Evolutionary conservation across 2,113 vertebrate species (phyloP).

Genomic region (Gymnobelideus leadbeateri): DNA sequence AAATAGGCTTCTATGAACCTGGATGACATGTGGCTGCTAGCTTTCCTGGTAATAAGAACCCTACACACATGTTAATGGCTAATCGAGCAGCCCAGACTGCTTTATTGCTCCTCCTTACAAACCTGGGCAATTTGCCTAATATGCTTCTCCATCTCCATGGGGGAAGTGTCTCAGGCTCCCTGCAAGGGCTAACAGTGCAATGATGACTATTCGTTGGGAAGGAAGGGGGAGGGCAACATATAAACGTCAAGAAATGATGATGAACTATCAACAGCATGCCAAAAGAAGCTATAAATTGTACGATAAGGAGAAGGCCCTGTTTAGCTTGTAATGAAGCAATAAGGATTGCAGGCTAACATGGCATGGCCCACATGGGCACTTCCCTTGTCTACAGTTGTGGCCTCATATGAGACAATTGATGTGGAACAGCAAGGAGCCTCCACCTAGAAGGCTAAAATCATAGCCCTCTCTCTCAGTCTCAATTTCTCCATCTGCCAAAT

Average conservation of each 20-base stretch:
- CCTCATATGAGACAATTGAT: neutral
- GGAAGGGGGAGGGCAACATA: neutral
- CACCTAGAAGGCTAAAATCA: neutral
- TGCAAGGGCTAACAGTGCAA: neutral
- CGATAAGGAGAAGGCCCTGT: neutral
- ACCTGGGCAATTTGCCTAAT: slow-evolving; percentile 69
- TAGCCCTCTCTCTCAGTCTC: neutral
- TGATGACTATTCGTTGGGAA: slow-evolving; percentile 35
- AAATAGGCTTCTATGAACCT: slow-evolving; percentile 50
- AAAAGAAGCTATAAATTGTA: neutral
- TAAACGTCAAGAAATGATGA: slow-evolving; percentile 47
- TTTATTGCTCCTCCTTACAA: slow-evolving; percentile 62
- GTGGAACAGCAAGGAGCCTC: neutral
- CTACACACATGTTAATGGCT: slow-evolving; percentile 61
- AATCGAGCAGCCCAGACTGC: slow-evolving; percentile 58
- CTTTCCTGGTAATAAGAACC: slow-evolving; percentile 60
- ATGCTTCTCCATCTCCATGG: slow-evolving; percentile 53
- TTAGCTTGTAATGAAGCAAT: slow-evolving; percentile 40
- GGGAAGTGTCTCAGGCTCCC: slow-evolving; percentile 14
- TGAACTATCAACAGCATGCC: slow-evolving; percentile 35
- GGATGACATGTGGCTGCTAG: slow-evolving; percentile 19
- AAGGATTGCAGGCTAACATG: slow-evolving; percentile 23
- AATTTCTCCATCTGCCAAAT: neutral
- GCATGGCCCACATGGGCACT: neutral
- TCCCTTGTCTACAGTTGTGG: neutral